phyloP scores from a whole-genome alignment of 2,113 vertebrate genomes.

The Sylvilagus bachmani region DNA sequence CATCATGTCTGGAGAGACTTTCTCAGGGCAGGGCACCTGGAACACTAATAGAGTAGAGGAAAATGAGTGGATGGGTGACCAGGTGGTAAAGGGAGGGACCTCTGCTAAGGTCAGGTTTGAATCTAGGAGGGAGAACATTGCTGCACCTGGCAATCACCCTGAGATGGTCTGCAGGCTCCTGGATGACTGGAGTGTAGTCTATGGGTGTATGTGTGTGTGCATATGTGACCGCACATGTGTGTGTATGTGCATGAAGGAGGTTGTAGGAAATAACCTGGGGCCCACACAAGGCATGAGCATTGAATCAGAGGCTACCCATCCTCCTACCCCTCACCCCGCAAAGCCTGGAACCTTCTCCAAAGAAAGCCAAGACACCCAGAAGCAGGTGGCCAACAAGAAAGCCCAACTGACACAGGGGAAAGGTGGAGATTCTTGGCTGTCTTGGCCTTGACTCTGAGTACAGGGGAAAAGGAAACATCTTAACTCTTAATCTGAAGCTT shows the following conservation, averaged over 20 bases:
- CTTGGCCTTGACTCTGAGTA: neutral
- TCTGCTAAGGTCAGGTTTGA: neutral
- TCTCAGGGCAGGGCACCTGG: neutral
- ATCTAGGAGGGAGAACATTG: neutral
- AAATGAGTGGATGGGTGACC: neutral
- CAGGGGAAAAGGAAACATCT: neutral
- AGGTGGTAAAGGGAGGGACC: neutral
- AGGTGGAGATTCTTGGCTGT: neutral
- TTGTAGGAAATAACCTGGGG: neutral
- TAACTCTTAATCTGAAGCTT: neutral
- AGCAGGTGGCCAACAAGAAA: neutral
- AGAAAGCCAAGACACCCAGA: neutral
- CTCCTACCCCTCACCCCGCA: too few species aligned
- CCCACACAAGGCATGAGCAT: neutral
- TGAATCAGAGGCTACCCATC: neutral
- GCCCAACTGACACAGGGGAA: neutral
- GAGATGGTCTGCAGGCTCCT: neutral
- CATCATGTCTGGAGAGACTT: neutral
- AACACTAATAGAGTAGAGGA: neutral
- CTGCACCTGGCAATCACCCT: too few species aligned
- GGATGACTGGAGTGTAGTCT: neutral
- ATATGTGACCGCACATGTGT: neutral
- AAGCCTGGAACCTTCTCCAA: neutral
- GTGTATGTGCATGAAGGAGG: neutral
- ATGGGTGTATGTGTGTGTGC: too few species aligned